Percentiles rank a stretch among this genome's conserved stretches.
Evolutionary conservation across 1,140 invertebrate genomes (phyloP).

Genomic region (Zaprionus africanus): DNA sequence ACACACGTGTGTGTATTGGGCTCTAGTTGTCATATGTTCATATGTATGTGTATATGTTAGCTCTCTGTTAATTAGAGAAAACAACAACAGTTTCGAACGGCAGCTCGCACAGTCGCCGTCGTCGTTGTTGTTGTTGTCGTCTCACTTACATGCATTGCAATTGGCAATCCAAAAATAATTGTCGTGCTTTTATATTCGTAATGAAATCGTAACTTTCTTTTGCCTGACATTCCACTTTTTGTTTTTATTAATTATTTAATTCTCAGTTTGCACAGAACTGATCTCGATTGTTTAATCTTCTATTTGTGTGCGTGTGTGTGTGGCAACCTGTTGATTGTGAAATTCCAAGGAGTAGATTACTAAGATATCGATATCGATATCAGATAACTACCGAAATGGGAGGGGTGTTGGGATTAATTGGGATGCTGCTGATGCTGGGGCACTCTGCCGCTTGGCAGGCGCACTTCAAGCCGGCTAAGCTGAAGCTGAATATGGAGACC

Average conservation of each 20-base stretch:
- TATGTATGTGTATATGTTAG: background rate
- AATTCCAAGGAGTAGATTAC: background rate
- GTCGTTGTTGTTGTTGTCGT: background rate
- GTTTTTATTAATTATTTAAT: background rate
- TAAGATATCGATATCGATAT: background rate
- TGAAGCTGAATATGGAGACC: slow-evolving; percentile 48
- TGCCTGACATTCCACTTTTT: background rate
- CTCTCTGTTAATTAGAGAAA: slow-evolving; percentile 3
- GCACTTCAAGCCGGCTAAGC: slow-evolving; percentile 45
- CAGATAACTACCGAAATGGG: background rate
- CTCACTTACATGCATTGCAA: slow-evolving; percentile 1
- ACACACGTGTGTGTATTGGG: background rate
- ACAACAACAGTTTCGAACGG: background rate
- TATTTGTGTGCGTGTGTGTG: background rate
- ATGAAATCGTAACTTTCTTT: background rate
- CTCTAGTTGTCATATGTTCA: background rate
- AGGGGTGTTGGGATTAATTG: background rate
- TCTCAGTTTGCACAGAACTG: background rate
- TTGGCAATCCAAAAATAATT: background rate
- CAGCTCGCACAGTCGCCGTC: background rate
- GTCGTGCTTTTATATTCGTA: background rate
- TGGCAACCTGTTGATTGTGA: background rate
- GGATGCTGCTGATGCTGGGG: slow-evolving; percentile 25
- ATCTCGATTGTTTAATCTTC: background rate
- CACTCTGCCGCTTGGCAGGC: slow-evolving; percentile 46